Base-by-base conservation (phyloP, 1,140 invertebrate species). In the Drosophila insularis region DNA sequence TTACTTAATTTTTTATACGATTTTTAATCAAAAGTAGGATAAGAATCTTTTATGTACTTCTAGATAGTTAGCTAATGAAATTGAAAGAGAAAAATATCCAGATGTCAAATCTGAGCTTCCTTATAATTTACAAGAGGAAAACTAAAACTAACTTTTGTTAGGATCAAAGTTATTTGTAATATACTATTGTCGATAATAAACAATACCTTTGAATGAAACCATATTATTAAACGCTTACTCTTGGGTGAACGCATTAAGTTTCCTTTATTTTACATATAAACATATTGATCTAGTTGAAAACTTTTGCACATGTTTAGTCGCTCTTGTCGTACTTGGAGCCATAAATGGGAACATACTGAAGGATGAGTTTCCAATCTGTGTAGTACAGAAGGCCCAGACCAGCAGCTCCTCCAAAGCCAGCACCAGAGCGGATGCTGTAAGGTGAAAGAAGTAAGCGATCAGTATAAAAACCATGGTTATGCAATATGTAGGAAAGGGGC, bases 331-430 rank as follows among this genome's bases (percentile, higher is more conserved):
- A 97, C 92, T 97, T 97, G 62, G 93, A 93, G 75, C 93, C 93
- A 90, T 97, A 97, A 89, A 94, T 96, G 19, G 96, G 96, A 50
- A 97, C 90, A 82, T 95, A 94, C 78, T 95, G 93, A 40, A 95
- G 92, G 67, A 97, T 91, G 11, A 94, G 78, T 92, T 95, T 95
- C 96, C 96, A 97, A 79, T 97, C 96, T 0, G 96, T 96, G 58
- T 96, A 93, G 90, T 96, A 97, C 8, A 95, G 90, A 3, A 95
- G 37, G 0, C 89, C 92, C 10, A 94, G 69, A 62, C 92, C 92
- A 50, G 93, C 94, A 4, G 93, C 91, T 40, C 93, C 93, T 63
- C 96, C 95, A 90, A 95, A 97, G 4, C 92, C 92, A 1, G 90
- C 78, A 6, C 92, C 93, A 32, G 95, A 94, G 46, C 94, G 93